Base-by-base conservation (phyloP, 2,113 vertebrate species). In the Octodon degus region DNA sequence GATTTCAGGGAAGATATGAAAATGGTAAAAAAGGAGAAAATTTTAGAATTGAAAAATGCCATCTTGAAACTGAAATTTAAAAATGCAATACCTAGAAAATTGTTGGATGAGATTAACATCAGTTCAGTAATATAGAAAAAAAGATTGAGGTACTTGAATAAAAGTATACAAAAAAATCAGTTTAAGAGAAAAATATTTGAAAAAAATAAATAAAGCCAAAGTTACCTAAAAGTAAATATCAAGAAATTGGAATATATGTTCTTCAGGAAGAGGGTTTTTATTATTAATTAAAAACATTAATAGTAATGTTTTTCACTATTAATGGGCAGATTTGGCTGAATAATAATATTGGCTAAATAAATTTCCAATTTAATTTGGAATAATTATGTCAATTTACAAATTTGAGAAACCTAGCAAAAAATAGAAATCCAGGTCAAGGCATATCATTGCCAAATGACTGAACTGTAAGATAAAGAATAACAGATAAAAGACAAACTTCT, bases 41-140 rank as follows among this genome's bases (percentile, higher is more conserved):
- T 72, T 50, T 72, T 11, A 20, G 27, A 83, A 82, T 30, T 86
- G 9, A 87, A 77, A 90, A 84, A 88, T 63, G 80, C 5, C 82
- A 24, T 86, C 24, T 86, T 17, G 89, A 32, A 86, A 89, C 30
- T 96, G 55, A 95, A 92, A 74, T 94, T 53, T 74, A 90, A 90
- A 85, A 89, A 80, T 60, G 74, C 4, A n/a, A 70, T 70, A n/a
- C 24, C 12, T 89, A 25, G 19, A 89, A 86, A 79, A 47, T 93
- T 86, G 30, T 30, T 83, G 37, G 37, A 9, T 91, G 32, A 32
- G n/a, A 55, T 82, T 79, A 80, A 32, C 5, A 27, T 40, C 20
- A 55, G 27, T 89, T 81, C 93, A 43, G 53, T 86, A 67, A 58
- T 86, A 7, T 43, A 86, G 60, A 91, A 94, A 50, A 76, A 86